phyloP scores from a whole-genome alignment of 2,797 vertebrate genomes.

The Syndactyla subalaris region DNA sequence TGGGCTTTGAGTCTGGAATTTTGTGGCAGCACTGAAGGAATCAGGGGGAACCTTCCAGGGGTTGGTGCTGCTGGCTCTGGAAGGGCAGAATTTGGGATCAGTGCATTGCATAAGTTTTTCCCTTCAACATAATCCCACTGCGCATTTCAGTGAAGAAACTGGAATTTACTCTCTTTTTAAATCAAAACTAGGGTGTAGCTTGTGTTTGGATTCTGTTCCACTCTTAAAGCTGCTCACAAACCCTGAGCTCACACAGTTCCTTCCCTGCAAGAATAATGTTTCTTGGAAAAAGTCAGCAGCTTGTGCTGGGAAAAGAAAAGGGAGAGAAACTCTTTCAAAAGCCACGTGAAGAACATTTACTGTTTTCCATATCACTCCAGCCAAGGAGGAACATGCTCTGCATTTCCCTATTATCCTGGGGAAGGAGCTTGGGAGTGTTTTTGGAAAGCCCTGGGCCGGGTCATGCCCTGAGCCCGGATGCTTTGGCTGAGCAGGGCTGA shows the following conservation, averaged over 20 bases:
- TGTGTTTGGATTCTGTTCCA: neutral
- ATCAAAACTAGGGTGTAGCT: neutral
- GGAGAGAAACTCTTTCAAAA: neutral
- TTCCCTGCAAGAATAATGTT: neutral
- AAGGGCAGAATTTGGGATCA: no score
- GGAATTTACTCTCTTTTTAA: neutral
- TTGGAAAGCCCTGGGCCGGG: neutral
- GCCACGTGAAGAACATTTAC: neutral
- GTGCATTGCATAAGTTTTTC: rapidly evolving
- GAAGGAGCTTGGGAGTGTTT: neutral
- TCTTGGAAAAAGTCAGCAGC: neutral
- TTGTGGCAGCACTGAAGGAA: neutral
- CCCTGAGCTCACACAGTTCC: neutral
- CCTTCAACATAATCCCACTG: neutral
- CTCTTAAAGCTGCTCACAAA: neutral
- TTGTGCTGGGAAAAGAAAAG: neutral
- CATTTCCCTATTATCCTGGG: neutral
- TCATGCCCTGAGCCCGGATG: rapidly evolving
- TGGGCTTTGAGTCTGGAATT: neutral
- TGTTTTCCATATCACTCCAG: neutral
- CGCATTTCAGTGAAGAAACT: neutral
- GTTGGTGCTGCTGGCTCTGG: neutral
- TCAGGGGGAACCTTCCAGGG: neutral
- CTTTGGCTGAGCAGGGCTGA: neutral
- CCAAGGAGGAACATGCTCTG: neutral